Evolutionary conservation across 2,113 vertebrate species (phyloP).

Genomic region (Perca schrenkii): DNA sequence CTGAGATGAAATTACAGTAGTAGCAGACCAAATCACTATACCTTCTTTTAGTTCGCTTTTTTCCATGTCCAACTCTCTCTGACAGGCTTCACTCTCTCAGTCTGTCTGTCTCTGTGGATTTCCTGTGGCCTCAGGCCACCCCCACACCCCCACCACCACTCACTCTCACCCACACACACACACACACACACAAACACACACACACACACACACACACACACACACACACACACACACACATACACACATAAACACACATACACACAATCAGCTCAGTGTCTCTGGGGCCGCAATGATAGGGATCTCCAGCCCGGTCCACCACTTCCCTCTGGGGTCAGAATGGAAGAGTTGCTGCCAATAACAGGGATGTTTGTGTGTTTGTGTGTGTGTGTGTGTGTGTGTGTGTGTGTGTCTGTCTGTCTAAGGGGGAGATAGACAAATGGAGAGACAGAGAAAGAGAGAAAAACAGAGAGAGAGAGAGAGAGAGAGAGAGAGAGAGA

Average conservation of each 20-base stretch:
- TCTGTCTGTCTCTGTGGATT: constrained; percentile 84
- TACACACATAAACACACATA: constrained; percentile 54
- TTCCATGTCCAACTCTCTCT: constrained; percentile 48
- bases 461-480: constrained; percentile 34
- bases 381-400: constrained; percentile 21
- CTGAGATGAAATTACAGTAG: constrained; percentile 4
- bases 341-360: constrained; percentile 76
- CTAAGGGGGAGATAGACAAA: constrained; percentile 36
- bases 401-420: background rate
- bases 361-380: constrained; percentile 49
- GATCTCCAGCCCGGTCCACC: constrained; percentile 73
- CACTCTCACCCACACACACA: constrained; percentile 32
- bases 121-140: constrained; percentile 82
- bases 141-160: constrained; percentile 44
- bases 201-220: constrained; percentile 51
- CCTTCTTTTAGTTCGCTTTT: constrained; percentile 18
- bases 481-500: constrained; percentile 29
- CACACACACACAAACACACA: constrained; percentile 43
- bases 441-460: constrained; percentile 25
- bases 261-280: constrained; percentile 73
- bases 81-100: constrained; percentile 83
- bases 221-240: constrained; percentile 32
- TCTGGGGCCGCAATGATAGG: constrained; percentile 74
- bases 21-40: constrained; percentile 26
- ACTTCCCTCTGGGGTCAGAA: constrained; percentile 78